Conservation (phyloP, 1,140 invertebrate genomes). For the Drosophila mayri region DNA sequence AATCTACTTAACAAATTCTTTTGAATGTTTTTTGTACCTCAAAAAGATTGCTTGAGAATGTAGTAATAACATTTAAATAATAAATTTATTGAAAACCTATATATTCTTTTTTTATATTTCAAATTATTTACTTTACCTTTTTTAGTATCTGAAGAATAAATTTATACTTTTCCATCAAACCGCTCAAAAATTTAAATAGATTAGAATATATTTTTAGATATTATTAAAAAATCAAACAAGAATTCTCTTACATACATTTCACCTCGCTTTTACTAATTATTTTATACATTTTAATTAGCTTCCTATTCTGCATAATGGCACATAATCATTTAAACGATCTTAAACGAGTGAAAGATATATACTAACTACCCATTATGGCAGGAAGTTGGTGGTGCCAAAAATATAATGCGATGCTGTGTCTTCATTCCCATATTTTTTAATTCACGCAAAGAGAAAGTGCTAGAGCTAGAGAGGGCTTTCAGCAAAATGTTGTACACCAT, state of each 20-base stretch:
- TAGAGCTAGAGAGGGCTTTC: conserved; percentile 13
- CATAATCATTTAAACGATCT: background rate
- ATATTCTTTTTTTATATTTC: background rate
- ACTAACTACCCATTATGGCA: conserved; percentile 15
- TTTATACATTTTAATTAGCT: background rate
- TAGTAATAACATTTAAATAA: too few relatives aligned
- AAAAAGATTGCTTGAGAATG: too few relatives aligned
- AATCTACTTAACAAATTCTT: too few relatives aligned
- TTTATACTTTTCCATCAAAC: too few relatives aligned
- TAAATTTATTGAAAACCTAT: too few relatives aligned
- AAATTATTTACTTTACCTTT: background rate
- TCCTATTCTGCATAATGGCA: background rate
- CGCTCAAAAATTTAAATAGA: too few relatives aligned
- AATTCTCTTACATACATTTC: background rate
- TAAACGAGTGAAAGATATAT: background rate
- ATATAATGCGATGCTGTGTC: conserved; percentile 9
- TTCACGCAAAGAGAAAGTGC: conserved; percentile 37
- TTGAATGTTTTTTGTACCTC: too few relatives aligned
- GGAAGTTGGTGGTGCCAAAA: conserved; percentile 8
- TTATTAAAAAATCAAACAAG: background rate
- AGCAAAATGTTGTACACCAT: conserved; percentile 34
- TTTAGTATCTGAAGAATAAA: background rate
- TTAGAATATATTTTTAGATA: too few relatives aligned
- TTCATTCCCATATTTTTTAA: conserved; percentile 31
- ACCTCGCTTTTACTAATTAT: background rate